Evolutionary conservation across 2,888 invertebrate genomes (phyloP).

Genomic region (Drosophila tanythrix): DNA sequence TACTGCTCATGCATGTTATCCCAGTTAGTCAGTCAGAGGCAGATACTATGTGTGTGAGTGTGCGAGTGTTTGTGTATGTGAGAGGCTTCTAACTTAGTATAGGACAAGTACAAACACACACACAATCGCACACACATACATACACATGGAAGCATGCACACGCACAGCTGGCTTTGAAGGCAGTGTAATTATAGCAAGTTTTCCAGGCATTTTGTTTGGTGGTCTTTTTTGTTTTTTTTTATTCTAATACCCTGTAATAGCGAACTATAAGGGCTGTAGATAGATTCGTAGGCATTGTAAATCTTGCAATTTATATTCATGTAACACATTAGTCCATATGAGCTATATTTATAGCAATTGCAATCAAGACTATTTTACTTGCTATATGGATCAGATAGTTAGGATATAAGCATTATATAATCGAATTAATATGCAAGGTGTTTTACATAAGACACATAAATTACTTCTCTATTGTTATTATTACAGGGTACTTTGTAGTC

Average conservation of each 20-base stretch:
- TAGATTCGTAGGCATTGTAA: neutral
- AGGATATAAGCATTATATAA: neutral
- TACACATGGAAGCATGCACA: constrained; percentile 14
- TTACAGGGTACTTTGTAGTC: constrained; percentile 15
- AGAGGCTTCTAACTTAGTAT: constrained; percentile 42
- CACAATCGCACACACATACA: constrained; percentile 22
- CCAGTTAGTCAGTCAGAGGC: constrained; percentile 45
- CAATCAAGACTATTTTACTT: neutral
- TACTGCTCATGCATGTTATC: constrained; percentile 73
- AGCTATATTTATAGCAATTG: neutral
- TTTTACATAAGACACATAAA: neutral
- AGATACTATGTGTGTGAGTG: constrained; percentile 17
- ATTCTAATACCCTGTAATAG: constrained; percentile 28
- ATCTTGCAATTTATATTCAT: neutral
- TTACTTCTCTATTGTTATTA: too few species aligned
- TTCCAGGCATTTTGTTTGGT: constrained; percentile 65
- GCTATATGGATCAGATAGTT: neutral
- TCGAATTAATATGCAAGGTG: neutral
- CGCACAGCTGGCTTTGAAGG: constrained; percentile 38
- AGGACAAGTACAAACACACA: constrained; percentile 17
- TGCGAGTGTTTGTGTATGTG: constrained; percentile 2
- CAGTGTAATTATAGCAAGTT: constrained; percentile 78
- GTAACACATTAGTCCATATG: neutral
- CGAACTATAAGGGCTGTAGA: neutral
- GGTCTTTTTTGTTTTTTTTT: constrained; percentile 1